These are phyloP conservation scores for Turritopsis dohrnii DNA, from an alignment of 30 jellyfish, hydroid and myxozoan species.

Conservation along the genomic window DNA sequence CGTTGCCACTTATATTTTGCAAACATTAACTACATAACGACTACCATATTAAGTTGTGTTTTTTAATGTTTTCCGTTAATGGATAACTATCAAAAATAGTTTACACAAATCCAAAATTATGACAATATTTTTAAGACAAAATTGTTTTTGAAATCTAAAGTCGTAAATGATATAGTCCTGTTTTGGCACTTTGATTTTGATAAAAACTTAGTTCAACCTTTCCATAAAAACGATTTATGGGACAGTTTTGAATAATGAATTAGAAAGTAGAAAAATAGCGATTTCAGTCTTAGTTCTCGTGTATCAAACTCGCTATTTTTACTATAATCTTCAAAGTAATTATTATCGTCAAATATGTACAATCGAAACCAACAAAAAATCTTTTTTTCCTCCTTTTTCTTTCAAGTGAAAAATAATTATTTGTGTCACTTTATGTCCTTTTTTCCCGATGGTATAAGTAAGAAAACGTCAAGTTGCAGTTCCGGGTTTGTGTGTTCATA, in stretches of 20 bases:
- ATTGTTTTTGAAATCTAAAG: too few relatives aligned
- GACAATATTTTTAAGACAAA: background rate
- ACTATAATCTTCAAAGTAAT: too few relatives aligned
- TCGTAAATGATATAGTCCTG: too few relatives aligned
- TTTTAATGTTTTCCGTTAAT: background rate
- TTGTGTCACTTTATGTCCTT: background rate
- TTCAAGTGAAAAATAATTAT: background rate
- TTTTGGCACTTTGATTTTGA: too few relatives aligned
- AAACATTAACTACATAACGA: constrained; percentile 9
- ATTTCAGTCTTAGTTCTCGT: too few relatives aligned
- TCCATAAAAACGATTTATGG: too few relatives aligned
- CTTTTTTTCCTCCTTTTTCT: background rate
- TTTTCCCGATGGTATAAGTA: background rate
- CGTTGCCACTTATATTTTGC: constrained; percentile 12
- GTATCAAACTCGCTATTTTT: too few relatives aligned
- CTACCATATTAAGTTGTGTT: background rate
- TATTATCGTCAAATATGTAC: too few relatives aligned
- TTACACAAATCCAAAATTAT: background rate
- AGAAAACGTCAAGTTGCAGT: background rate
- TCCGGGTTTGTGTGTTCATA: background rate
- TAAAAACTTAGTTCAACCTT: too few relatives aligned
- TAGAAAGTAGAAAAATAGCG: too few relatives aligned
- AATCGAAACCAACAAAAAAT: background rate
- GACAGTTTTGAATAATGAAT: too few relatives aligned
- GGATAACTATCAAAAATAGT: background rate